A percentile compares a stretch with the other conserved stretches of the same genome.
Evolutionary conservation across 2,888 invertebrate species (phyloP).

Genomic region (Endotricha flammealis): DNA sequence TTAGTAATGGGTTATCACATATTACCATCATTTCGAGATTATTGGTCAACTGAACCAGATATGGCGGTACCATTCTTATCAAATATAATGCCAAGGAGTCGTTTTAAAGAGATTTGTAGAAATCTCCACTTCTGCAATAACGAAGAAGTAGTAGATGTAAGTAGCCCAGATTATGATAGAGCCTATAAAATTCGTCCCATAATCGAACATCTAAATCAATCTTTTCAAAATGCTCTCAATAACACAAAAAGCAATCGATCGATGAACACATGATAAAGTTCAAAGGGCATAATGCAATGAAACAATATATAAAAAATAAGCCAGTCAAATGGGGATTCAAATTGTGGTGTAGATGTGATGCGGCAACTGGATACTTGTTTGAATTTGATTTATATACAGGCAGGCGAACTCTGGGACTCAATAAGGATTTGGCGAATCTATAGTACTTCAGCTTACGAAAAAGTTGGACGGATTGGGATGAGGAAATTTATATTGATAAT

Average conservation of each 20-base stretch:
- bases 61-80: conserved; percentile 14
- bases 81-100: conserved; percentile 17
- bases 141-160: not conserved
- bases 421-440: conserved; percentile 15
- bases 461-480: conserved; percentile 10
- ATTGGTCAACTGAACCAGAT: conserved; percentile 22
- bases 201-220: not conserved
- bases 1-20: conserved; percentile 15
- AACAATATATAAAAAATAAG: conserved; percentile 10
- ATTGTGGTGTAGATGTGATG: conserved; percentile 17
- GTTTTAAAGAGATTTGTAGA: conserved; percentile 13
- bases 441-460: conserved; percentile 12
- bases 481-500: conserved; percentile 15
- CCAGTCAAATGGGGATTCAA: conserved; percentile 17
- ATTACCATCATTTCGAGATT: conserved; percentile 17
- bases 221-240: not conserved
- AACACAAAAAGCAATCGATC: too few relatives aligned
- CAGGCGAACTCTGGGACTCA: conserved; percentile 2
- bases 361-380: conserved; percentile 14
- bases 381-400: conserved; percentile 11
- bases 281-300: conserved; percentile 12
- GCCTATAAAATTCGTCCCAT: too few relatives aligned
- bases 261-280: conserved; percentile 14
- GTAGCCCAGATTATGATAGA: not conserved
- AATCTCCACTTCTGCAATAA: conserved; percentile 4